Percentiles rank a stretch among this genome's conserved stretches.
Conservation (phyloP, 2,797 vertebrate species). For the Takifugu ocellatus region DNA sequence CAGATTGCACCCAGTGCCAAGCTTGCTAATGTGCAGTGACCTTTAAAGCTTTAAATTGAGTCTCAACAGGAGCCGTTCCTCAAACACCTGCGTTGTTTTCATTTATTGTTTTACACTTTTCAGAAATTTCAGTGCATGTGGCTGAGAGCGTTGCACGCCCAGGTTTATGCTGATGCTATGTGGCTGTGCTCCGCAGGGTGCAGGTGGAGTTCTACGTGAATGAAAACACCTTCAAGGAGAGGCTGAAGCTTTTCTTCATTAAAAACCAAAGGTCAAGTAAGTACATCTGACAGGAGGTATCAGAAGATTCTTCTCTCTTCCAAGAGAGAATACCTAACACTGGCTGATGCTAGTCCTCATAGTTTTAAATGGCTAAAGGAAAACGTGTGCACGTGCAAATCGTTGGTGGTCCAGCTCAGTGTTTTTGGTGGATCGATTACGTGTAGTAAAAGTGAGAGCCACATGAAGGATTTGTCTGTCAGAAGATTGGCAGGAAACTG, state of each 20-base stretch:
- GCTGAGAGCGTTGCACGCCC: background rate
- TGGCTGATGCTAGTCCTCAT: background rate
- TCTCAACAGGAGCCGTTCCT: background rate
- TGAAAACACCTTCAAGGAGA: conserved; percentile 86
- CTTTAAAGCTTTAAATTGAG: background rate
- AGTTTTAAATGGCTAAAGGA: conserved; percentile 22
- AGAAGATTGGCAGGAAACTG: background rate
- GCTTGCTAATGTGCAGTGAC: background rate
- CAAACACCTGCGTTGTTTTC: no score
- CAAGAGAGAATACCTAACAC: background rate
- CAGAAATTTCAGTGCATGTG: background rate
- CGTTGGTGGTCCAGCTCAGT: conserved; percentile 1
- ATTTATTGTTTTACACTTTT: no score
- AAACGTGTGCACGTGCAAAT: conserved; percentile 2
- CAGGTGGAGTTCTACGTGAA: conserved; percentile 86
- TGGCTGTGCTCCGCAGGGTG: conserved; percentile 63
- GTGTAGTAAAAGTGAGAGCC: background rate
- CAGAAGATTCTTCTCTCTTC: background rate
- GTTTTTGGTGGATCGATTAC: conserved; percentile 11
- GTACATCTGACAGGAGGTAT: conserved; percentile 39
- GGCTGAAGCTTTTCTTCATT: conserved; percentile 86
- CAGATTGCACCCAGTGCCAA: background rate
- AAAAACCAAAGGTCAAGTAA: conserved; percentile 90
- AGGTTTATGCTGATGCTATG: background rate
- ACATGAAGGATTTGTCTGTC: background rate